Percentiles rank a stretch among this genome's conserved stretches.
Evolutionary conservation across 2,797 vertebrate genomes (phyloP).

Genomic region (Intellagama lesueurii): DNA sequence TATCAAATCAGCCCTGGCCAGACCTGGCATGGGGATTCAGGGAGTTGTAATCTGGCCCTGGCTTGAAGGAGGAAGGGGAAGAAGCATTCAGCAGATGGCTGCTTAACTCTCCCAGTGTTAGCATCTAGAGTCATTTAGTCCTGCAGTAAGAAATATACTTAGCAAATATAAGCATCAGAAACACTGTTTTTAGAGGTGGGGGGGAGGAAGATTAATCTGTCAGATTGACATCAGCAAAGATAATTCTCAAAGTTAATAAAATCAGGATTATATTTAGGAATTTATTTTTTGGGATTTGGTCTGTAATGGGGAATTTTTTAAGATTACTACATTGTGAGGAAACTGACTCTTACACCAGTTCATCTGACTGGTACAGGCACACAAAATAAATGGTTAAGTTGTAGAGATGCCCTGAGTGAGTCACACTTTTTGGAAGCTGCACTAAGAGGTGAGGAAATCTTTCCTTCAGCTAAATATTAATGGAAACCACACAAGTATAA

Average conservation of each 20-base stretch:
- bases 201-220: not conserved
- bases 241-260: slow-evolving; percentile 3
- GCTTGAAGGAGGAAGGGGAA: not conserved
- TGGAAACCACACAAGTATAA: slow-evolving; percentile 5
- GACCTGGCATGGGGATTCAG: no score
- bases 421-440: slow-evolving; percentile 36
- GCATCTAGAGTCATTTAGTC: no score
- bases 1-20: not conserved
- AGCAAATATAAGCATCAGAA: not conserved
- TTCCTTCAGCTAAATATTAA: not conserved
- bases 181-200: not conserved
- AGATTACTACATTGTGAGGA: slow-evolving; percentile 15
- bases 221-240: not conserved
- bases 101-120: not conserved
- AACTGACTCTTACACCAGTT: slow-evolving; percentile 29
- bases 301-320: not conserved
- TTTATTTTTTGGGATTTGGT: slow-evolving; percentile 2
- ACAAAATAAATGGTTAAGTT: not conserved
- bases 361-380: slow-evolving; percentile 24
- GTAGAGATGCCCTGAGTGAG: slow-evolving; percentile 30
- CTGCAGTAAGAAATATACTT: not conserved
- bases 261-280: slow-evolving; percentile 6
- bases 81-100: not conserved
- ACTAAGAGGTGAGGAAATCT: slow-evolving; percentile 41
- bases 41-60: no score